Evolutionary conservation across 1,140 invertebrate species (phyloP).

Genomic region (Temnothorax nylanderi): DNA sequence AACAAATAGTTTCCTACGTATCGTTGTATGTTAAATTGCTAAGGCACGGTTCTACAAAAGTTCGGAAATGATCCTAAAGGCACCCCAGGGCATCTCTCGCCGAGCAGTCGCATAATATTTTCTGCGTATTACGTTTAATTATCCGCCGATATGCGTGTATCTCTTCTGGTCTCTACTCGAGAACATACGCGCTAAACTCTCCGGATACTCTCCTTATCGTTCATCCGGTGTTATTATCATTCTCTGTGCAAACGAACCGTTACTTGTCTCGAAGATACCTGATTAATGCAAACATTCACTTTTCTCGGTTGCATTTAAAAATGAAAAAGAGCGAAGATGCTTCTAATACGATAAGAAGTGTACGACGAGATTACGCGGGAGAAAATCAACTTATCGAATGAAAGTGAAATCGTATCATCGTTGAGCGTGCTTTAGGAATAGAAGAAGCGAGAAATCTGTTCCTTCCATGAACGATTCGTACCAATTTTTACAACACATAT

Average conservation of each 20-base stretch:
- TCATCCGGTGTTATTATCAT: conserved; percentile 40
- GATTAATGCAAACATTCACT: background rate
- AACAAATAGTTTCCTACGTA: conserved; percentile 22
- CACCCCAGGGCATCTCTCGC: conserved; percentile 75
- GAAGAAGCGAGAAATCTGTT: conserved; percentile 73
- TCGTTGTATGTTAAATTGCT: conserved; percentile 65
- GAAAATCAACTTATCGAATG: conserved; percentile 7
- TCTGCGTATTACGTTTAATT: conserved; percentile 30
- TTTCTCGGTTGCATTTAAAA: background rate
- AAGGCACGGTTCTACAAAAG: conserved; percentile 81
- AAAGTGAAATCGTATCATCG: conserved; percentile 32
- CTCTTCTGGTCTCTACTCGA: conserved; percentile 10
- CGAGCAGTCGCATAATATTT: conserved; percentile 43
- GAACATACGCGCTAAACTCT: conserved; percentile 20
- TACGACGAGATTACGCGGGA: background rate
- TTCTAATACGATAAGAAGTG: conserved; percentile 3
- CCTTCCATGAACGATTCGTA: conserved; percentile 43
- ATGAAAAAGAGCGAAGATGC: background rate
- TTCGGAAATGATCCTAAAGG: conserved; percentile 80
- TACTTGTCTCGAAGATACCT: background rate
- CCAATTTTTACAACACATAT: conserved; percentile 52
- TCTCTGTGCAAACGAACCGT: background rate
- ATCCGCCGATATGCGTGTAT: conserved; percentile 45
- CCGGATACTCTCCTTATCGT: conserved; percentile 46
- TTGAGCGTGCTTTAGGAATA: conserved; percentile 75